phyloP scores from a whole-genome alignment of 1,140 invertebrate species.

The Mycetomoellerius zeteki region DNA sequence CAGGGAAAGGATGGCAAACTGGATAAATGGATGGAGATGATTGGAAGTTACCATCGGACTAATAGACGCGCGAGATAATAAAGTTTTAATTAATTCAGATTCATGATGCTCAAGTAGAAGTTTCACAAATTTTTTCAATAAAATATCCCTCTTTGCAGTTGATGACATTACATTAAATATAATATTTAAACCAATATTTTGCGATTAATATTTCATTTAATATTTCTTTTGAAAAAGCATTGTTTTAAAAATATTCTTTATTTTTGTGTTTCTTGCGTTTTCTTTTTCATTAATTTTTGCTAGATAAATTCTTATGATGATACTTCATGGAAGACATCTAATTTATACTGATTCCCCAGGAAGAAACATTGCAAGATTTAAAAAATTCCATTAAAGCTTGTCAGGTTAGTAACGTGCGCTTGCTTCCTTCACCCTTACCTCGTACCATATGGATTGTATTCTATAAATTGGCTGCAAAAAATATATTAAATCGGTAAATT shows the following conservation, averaged over 20 bases:
- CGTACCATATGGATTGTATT: slow-evolving; percentile 21
- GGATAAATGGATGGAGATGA: slow-evolving; percentile 73
- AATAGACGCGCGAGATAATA: slow-evolving; percentile 21
- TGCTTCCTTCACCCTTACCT: slow-evolving; percentile 68
- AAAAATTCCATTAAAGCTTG: slow-evolving; percentile 82
- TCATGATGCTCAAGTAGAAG: background rate
- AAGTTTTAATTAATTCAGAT: slow-evolving; percentile 48
- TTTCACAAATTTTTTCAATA: background rate
- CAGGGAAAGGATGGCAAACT: slow-evolving; percentile 75
- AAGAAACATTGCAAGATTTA: slow-evolving; percentile 82
- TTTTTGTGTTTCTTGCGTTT: background rate
- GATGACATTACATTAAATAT: background rate
- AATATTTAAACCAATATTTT: slow-evolving; percentile 15
- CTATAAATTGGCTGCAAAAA: slow-evolving; percentile 9
- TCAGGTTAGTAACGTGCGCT: slow-evolving; percentile 83
- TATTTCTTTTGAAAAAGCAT: slow-evolving; percentile 17
- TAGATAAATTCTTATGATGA: slow-evolving; percentile 43
- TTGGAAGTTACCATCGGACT: slow-evolving; percentile 59
- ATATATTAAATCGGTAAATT: background rate
- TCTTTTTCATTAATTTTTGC: slow-evolving; percentile 30
- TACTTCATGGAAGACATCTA: slow-evolving; percentile 82
- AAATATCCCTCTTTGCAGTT: slow-evolving; percentile 5
- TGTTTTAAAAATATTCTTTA: background rate
- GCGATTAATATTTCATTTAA: background rate
- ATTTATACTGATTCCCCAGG: slow-evolving; percentile 82